phyloP scores from a whole-genome alignment of 2,888 invertebrate species.

The Drosophila picticornis region DNA sequence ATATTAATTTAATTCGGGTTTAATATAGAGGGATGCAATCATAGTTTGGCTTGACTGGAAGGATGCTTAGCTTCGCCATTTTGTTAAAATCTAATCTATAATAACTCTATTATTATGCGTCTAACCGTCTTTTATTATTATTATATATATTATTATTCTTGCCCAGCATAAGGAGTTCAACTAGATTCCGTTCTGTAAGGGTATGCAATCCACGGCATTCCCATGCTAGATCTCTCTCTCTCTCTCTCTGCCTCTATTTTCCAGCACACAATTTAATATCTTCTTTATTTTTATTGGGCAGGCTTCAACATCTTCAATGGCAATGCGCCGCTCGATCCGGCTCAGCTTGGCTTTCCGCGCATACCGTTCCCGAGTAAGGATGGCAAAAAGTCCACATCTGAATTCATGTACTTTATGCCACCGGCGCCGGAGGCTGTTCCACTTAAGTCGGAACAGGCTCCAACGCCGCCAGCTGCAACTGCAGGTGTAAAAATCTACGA shows the following conservation, averaged over 20 bases:
- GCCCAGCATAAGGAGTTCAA: too few relatives aligned
- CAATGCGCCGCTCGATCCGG: constrained; percentile 58
- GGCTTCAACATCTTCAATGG: constrained; percentile 81
- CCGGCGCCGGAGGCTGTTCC: not conserved
- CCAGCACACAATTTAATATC: not conserved
- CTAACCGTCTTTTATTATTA: not conserved
- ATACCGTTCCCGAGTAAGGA: constrained; percentile 46
- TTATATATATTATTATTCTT: too few relatives aligned
- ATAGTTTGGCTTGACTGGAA: too few relatives aligned
- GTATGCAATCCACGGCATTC: not conserved
- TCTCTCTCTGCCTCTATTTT: too few relatives aligned
- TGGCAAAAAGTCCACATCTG: constrained; percentile 47
- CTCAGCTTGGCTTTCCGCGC: constrained; percentile 37
- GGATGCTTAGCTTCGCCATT: too few relatives aligned
- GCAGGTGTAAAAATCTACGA: constrained; percentile 7
- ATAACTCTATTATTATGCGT: not conserved
- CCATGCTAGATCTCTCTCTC: not conserved
- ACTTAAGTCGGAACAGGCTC: not conserved
- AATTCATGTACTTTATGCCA: constrained; percentile 50
- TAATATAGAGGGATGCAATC: too few relatives aligned
- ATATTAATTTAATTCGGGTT: not conserved
- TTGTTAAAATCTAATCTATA: not conserved
- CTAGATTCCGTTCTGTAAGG: not conserved
- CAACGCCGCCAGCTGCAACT: not conserved
- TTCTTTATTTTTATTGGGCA: constrained; percentile 44